phyloP scores from a whole-genome alignment of 2,113 vertebrate genomes.

The Sciurus niger region DNA sequence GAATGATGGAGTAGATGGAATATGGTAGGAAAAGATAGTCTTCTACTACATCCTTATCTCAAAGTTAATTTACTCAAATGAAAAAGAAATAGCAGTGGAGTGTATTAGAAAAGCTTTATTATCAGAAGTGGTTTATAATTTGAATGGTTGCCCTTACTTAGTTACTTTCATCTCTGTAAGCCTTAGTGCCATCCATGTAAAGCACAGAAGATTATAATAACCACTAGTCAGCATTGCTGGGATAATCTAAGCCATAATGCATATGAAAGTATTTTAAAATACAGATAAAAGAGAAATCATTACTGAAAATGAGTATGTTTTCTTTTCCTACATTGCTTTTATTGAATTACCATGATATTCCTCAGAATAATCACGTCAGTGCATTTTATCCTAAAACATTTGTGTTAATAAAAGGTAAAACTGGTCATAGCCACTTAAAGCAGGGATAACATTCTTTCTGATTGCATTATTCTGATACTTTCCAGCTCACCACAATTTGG shows the following conservation, averaged over 20 bases:
- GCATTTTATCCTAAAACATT: conserved; percentile 51
- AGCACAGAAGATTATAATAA: background rate
- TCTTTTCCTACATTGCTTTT: conserved; percentile 29
- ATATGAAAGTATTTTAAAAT: conserved; percentile 5
- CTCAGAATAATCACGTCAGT: conserved; percentile 56
- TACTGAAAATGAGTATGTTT: conserved; percentile 54
- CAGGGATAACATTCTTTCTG: background rate
- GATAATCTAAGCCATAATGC: background rate
- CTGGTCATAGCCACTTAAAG: conserved; percentile 27
- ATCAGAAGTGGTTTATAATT: background rate
- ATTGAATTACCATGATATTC: conserved; percentile 29
- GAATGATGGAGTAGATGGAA: background rate
- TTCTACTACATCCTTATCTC: background rate
- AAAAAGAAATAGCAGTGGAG: background rate
- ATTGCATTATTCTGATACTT: background rate
- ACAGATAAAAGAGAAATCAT: background rate
- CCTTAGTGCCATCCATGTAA: background rate
- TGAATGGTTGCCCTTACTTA: background rate
- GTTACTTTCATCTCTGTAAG: background rate
- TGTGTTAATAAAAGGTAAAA: conserved; percentile 18
- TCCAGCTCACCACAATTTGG: background rate
- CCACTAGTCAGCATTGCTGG: background rate
- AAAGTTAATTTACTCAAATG: conserved; percentile 20
- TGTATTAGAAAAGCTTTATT: background rate
- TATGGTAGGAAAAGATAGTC: background rate